Evolutionary conservation across 2,888 invertebrate species (phyloP), one percentile per base, ranked within the genome.

Genomic region (Watsonalla binaria): DNA sequence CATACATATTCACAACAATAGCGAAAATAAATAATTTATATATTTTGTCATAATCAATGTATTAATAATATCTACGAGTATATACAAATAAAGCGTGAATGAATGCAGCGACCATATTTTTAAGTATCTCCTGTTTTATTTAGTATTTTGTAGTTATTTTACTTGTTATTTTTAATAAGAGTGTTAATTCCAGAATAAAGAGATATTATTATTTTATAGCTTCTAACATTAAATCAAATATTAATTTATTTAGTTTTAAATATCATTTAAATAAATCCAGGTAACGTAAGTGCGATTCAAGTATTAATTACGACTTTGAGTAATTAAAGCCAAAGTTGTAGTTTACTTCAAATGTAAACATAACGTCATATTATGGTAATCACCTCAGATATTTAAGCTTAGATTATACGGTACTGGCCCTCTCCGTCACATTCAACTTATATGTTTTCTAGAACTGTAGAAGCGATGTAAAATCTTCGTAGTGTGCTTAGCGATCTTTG

Each of bases 161-260:
- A 47, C 72, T 85, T 84, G 84, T 89, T 87, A 83, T 81, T 76
- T 76, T 80, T 86, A 86, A 76, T 66, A 79, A 87, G 84, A 86
- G 81, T 85, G 84, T 87, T 82, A 82, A 76, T 78, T 78, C 86
- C 86, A 86, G 84, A 87, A 86, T 84, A 70, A 81, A 81, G 69
- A 84, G 86, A 88, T 89, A 89, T 89, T 87, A 88, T 80, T 87
- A 83, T 73, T 80, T 79, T 70, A 74, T 78, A 78, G 59, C 65
- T 68, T 80, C 70, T 78, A 79, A 73, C 62, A 54, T 71, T 66
- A 66, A 74, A 76, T 76, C 83, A 42, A 7, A 42, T 5, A 42
- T 81, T 77, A 74, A 85, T 86, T 86, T 87, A 86, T 86, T 84
- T 82, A 79, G 75, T 77, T 80, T 79, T 77, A 74, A 75, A 72